These are phyloP conservation scores for Strix aluco DNA, from an alignment of 2,113 vertebrate species.

Conservation along the genomic window DNA sequence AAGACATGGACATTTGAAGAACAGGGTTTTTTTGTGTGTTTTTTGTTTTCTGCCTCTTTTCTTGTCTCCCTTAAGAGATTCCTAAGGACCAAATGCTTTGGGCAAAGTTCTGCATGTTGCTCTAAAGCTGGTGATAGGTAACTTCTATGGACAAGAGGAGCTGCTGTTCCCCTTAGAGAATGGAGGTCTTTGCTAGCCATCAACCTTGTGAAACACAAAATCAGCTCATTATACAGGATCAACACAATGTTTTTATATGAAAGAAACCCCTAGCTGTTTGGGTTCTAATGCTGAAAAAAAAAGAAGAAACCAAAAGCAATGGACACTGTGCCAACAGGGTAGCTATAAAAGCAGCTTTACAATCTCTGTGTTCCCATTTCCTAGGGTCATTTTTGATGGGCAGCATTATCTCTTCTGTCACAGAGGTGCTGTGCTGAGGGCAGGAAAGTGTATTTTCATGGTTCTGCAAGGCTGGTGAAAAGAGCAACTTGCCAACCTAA, in stretches of 20 bases:
- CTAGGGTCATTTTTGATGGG: slow-evolving; percentile 49
- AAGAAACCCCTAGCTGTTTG: neutral
- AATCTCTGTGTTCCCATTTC: slow-evolving; percentile 35
- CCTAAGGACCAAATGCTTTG: neutral
- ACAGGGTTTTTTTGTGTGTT: neutral
- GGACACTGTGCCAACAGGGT: neutral
- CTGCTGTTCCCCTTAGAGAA: neutral
- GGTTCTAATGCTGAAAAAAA: neutral
- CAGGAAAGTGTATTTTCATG: slow-evolving; percentile 32
- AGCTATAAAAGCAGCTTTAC: slow-evolving; percentile 48
- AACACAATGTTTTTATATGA: neutral
- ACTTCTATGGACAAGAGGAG: neutral
- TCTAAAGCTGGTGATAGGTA: neutral
- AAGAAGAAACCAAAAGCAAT: neutral
- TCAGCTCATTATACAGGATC: neutral
- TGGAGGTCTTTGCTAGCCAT: neutral
- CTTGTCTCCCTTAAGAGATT: neutral
- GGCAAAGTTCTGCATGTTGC: neutral
- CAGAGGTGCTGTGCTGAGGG: neutral
- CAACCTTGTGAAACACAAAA: neutral
- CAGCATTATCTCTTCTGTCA: slow-evolving; percentile 46
- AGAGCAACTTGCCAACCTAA: slow-evolving; percentile 8
- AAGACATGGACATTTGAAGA: neutral
- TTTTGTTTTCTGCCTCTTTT: neutral
- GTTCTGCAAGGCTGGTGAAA: slow-evolving; percentile 24